Evolutionary conservation across 2,888 invertebrate species (phyloP), one percentile per base, ranked within the genome.

Genomic region (Leucoma salicis): DNA sequence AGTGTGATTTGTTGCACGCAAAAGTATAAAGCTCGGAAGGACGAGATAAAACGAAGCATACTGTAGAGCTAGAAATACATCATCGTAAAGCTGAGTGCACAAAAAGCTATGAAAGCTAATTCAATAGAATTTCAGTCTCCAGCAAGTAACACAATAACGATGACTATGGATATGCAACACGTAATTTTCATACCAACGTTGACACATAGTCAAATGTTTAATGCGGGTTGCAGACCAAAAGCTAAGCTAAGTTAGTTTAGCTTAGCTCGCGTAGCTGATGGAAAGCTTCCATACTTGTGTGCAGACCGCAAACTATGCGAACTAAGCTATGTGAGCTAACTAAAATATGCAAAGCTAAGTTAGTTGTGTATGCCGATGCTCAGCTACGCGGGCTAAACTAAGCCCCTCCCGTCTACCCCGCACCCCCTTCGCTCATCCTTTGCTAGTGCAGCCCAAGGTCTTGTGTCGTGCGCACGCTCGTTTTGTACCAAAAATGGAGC

Each of bases 301-400:
- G 39, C 40, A 46, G 38, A 51, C 45, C 35, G 31, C 28, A 31
- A 35, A 42, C 29, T 46, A 48, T 43, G 42, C 27, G 21, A 42
- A 42, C 48, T 42, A 42, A 46, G 42, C 46, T 42, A 46, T 46
- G 42, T 50, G 42, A 54, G 48, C 50, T 48, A 46, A 49, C 46
- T 49, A 51, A 54, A 55, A 49, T 49, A 55, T 49, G 52, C 46
- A 36, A 50, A 42, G 42, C 36, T 40, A 41, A 25, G 43, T 38
- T 38, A 55, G 52, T 49, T 49, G 51, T 49, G 44, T 50, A 46
- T 54, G 42, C 51, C 48, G 46, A 53, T 51, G 50, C 46, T 49
- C 48, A 50, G n/a, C 49, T 48, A 47, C 50, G 27, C 42, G 49
- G 55, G 51, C 57, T 51, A 49, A 44, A 42, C 45, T 47, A 43